Base-by-base conservation (phyloP, 2,888 invertebrate genomes). In the Eulithis testata region DNA sequence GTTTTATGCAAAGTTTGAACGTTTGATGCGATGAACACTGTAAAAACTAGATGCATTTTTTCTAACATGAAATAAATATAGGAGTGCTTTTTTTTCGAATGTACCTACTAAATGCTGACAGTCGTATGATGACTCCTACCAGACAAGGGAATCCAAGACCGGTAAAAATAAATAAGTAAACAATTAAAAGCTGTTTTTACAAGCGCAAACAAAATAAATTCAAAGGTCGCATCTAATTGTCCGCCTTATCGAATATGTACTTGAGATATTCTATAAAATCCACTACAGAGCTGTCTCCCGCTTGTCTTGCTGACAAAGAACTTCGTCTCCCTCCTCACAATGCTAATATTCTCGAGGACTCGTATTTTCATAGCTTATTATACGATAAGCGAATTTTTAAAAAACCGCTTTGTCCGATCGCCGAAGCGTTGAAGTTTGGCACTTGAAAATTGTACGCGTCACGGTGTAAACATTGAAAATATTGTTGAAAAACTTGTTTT, bases 231-330 rank as follows among this genome's bases (percentile, higher is more conserved):
- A 53, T 53, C 61, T 47, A 6, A 63, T 66, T 68, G 69, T 64
- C 54, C 53, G 60, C 60, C 70, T 77, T 80, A 81, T 81, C 76
- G 77, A 78, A 74, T 73, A 21, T 21, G 2, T 21, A 73, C 76
- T 77, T 72, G 69, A 64, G 66, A 74, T 75, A 75, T 72, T 77
- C 74, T 77, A 78, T 77, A 76, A 72, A 74, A 60, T 66, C 43
- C 68, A 36, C 53, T 73, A 81, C 81, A 81, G 81, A 76, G 75
- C 71, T 60, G 27, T 47, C 53, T 21, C 44, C 67, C 69, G 75
- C 74, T 73, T 76, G 79, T 80, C 79, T 71, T 58, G 49, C 43
- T 74, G 76, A 82, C 81, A 83, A 83, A 79, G 79, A 60, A 54
- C 63, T 68, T 70, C 73, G 69, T 63, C 70, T 71, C 21, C 52